Evolutionary conservation across 2,888 invertebrate species (phyloP).

Genomic region (Branchipolynoe longqiensis): DNA sequence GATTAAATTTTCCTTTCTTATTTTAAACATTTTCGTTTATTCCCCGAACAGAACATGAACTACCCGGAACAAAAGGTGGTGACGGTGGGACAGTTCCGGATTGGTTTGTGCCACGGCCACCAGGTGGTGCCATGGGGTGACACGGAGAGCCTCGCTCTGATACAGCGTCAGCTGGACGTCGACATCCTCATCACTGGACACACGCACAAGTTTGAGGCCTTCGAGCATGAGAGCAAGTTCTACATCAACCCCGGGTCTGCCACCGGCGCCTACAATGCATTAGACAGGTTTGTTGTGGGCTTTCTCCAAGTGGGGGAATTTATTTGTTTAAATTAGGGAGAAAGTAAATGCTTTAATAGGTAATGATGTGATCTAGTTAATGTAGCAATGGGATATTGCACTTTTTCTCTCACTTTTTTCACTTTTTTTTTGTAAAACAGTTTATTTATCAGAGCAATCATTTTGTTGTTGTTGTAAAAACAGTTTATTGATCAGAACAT

Average conservation of each 20-base stretch:
- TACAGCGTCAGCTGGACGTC: slow-evolving; percentile 98
- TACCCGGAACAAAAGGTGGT: slow-evolving; percentile 98
- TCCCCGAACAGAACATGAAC: slow-evolving; percentile 87
- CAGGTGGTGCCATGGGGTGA: slow-evolving; percentile 92
- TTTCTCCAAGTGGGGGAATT: too few species aligned
- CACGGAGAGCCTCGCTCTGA: slow-evolving; percentile 93
- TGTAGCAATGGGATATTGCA: too few species aligned
- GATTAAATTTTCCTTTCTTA: too few species aligned
- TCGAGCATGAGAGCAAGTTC: slow-evolving; percentile 98
- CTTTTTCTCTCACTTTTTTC: too few species aligned
- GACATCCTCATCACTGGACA: slow-evolving; percentile 99
- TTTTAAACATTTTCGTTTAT: neutral
- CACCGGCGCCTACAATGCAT: slow-evolving; percentile 97
- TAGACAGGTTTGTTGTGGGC: slow-evolving; percentile 90
- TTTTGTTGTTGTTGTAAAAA: too few species aligned
- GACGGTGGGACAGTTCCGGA: slow-evolving; percentile 98
- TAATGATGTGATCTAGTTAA: too few species aligned
- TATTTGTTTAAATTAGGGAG: too few species aligned
- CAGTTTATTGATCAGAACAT: too few species aligned
- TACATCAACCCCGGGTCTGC: slow-evolving; percentile 99
- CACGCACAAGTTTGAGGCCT: slow-evolving; percentile 98
- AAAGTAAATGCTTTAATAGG: too few species aligned
- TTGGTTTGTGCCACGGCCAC: slow-evolving; percentile 98
- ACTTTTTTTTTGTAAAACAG: too few species aligned
- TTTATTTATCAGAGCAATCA: too few species aligned